Conservation (phyloP, 2,888 invertebrate species). For the Tineola bisselliella region DNA sequence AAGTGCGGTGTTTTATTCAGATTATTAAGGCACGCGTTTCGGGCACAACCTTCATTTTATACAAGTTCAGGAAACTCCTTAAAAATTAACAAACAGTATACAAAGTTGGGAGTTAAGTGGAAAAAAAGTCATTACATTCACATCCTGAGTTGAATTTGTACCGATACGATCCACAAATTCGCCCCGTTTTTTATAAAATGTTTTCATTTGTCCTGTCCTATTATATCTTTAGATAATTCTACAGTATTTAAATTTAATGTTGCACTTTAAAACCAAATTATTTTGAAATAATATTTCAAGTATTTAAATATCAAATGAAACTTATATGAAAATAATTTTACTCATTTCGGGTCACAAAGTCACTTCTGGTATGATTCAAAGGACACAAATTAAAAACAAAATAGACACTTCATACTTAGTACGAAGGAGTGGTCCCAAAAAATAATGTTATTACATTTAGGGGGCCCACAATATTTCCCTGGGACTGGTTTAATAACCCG, state of each 20-base stretch:
- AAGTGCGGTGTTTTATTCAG: too few relatives aligned
- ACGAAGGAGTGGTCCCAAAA: conserved; percentile 9
- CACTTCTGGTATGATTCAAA: background rate
- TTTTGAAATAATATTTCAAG: too few relatives aligned
- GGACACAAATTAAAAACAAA: background rate
- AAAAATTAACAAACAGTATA: conserved; percentile 12
- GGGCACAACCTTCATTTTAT: background rate
- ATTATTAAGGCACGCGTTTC: too few relatives aligned
- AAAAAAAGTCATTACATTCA: conserved; percentile 4
- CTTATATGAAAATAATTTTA: too few relatives aligned
- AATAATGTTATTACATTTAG: conserved; percentile 13
- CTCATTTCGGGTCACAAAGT: too few relatives aligned
- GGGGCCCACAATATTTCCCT: conserved; percentile 18
- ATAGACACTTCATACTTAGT: background rate
- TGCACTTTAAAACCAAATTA: too few relatives aligned
- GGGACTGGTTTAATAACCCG: conserved; percentile 29
- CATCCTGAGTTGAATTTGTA: background rate
- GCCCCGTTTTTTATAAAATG: background rate
- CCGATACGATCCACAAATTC: background rate
- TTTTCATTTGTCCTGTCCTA: too few relatives aligned
- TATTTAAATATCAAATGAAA: too few relatives aligned
- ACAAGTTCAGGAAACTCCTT: background rate
- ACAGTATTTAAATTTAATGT: too few relatives aligned
- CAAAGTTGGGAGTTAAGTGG: conserved; percentile 1
- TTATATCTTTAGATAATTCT: too few relatives aligned